Conservation (phyloP, 1,140 invertebrate genomes). For the Pseudobourletiella spinata region DNA sequence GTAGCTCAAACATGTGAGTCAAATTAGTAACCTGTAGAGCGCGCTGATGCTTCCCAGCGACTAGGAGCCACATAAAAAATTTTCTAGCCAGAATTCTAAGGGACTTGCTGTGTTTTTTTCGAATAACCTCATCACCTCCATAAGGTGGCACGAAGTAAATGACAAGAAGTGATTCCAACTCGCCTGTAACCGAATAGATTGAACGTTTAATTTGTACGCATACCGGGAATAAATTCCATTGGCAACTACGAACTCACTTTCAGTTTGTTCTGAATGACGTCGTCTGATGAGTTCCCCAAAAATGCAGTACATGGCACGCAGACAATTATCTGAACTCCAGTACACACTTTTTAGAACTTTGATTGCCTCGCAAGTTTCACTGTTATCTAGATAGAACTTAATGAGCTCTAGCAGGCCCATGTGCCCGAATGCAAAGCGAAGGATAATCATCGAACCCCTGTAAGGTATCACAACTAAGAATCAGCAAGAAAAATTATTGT, state of each 20-base stretch:
- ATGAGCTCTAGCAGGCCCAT: constrained; percentile 12
- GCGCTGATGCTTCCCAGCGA: constrained; percentile 11
- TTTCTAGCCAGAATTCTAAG: constrained; percentile 25
- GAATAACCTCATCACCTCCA: constrained; percentile 9
- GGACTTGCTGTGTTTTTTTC: constrained; percentile 21
- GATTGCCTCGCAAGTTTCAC: constrained; percentile 17
- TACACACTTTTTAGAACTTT: constrained; percentile 23
- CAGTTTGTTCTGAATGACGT: constrained; percentile 18
- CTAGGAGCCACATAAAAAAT: constrained; percentile 29
- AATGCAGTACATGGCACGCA: constrained; percentile 22
- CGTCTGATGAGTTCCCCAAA: constrained; percentile 11
- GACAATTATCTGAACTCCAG: constrained; percentile 23
- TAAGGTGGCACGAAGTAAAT: constrained; percentile 24
- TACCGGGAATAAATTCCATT: too few relatives aligned
- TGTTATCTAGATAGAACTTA: constrained; percentile 18
- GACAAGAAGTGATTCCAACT: constrained; percentile 25
- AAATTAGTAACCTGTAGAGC: constrained; percentile 22
- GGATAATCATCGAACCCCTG: constrained; percentile 15
- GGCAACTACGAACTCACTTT: too few relatives aligned
- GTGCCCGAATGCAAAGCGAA: constrained; percentile 19
- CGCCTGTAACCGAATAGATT: constrained; percentile 9
- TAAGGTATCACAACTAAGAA: not conserved
- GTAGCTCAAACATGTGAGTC: not conserved
- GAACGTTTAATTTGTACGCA: not conserved
- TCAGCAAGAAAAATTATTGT: not conserved